Base-by-base conservation (phyloP, 1,140 invertebrate species). In the Mycetomoellerius zeteki region DNA sequence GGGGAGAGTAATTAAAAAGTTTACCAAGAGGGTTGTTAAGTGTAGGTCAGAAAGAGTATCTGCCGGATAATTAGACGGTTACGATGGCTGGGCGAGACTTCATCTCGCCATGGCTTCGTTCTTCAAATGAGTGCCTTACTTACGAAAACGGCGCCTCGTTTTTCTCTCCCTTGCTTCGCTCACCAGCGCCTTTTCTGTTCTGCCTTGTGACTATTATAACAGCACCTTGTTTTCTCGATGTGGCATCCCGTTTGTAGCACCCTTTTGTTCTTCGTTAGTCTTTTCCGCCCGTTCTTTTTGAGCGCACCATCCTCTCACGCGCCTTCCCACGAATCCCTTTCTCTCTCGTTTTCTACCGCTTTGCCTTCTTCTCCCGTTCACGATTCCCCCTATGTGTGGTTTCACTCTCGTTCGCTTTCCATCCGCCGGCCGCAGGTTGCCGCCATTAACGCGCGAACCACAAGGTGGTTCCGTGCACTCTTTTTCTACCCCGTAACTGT, bases 61-160 rank as follows among this genome's bases (percentile, higher is more conserved):
- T 73, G 82, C 62, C 43, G 72, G 82, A 89, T 91, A 91, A 91
- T 91, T 89, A 91, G 88, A 91, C 85, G 80, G 77, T 91, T 89
- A 91, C 75, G 90, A 75, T 24, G 60, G 87, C 27, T n/a, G 16
- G 50, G 52, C 52, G 72, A 75, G 81, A 86, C 52, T 81, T 88
- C 85, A 86, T 91, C 85, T 91, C 80, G 47, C 77, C 30, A n/a
- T 62, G 54, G 72, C 52, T 87, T 86, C 86, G 76, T 89, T 91
- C 76, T 90, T 87, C 80, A 75, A 91, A 91, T 64, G 88, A 86
- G 58, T 80, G 65, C 37, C 64, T 80, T 78, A 73, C 84, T 90
- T 78, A 73, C 69, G 80, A 87, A 84, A 84, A 24, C 62, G 37
- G 77, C 50, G 33, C 14, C 21, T 19, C 62, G 37, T 76, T 90